Evolutionary conservation across 2,797 vertebrate genomes (phyloP), one percentile per base, ranked within the genome.

Genomic region (Aselliscus stoliczkanus): DNA sequence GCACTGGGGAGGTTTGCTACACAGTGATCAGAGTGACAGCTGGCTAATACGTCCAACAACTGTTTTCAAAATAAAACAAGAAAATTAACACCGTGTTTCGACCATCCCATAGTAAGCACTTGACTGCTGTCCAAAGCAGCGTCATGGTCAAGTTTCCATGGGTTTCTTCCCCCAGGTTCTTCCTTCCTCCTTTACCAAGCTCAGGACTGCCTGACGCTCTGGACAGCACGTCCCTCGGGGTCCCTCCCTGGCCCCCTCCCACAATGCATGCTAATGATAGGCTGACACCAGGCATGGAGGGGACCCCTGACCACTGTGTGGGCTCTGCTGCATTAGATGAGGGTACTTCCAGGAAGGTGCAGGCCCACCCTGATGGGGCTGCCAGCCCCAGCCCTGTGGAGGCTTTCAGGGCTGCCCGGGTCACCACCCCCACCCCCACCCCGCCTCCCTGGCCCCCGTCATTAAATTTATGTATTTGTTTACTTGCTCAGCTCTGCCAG

Each of bases 401-500:
- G 47, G 47, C 47, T 50, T 14, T 15, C 47, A 13, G 14, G 47
- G 47, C 15, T 14, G 4, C 47, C 47, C 95, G 80, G 88, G 62
- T 81, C 62, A 58, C 88, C 34, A 27, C 5, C 83, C 15, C 47
- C 47, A 50, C 47, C 47, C 47, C 14, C 15, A 13, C 47, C 27
- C 21, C 92, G 94, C 88, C 88, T 89, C 86, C 93, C 86, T 50
- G 89, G 79, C 92, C 62, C 67, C 67, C 81, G 90, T 18, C 47
- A 1, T 27, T 18, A 17, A 12, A 37, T 79, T 79, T 50, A 79
- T 93, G 12, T 72, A 12, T 65, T 25, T 52, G 60, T 69, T 27
- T 80, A 93, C 88, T 42, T 7, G 29, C 72, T 31, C 21, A 44
- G 92, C 14, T 50, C 96, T 94, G 93, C 96, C 90, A 97, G 91